Conservation (phyloP, 2,888 invertebrate species). For the Physocephala rufipes region DNA sequence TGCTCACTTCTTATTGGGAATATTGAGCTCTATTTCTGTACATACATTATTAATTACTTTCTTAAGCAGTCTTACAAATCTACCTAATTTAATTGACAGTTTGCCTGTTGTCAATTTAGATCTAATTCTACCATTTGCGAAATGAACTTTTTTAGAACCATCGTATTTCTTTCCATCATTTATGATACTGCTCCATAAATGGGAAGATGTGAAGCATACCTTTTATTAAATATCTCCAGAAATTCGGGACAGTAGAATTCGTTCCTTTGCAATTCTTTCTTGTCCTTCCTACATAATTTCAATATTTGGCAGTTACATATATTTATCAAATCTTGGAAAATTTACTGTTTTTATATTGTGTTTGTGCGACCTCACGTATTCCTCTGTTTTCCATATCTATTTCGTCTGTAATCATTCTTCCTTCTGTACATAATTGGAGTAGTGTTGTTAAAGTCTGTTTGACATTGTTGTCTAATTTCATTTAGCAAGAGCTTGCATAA, state of each 20-base stretch:
- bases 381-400: neutral
- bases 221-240: neutral
- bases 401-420: neutral
- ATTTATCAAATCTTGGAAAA: neutral
- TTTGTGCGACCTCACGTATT: neutral
- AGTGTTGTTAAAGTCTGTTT: neutral
- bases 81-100: neutral
- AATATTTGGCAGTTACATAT: neutral
- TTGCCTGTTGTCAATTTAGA: neutral
- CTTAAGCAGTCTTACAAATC: neutral
- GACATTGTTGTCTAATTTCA: neutral
- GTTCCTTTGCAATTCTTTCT: neutral
- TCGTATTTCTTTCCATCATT: slow-evolving; percentile 5
- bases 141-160: neutral
- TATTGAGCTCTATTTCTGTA: too few species aligned
- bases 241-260: neutral
- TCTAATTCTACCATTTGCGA: slow-evolving; percentile 2
- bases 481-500: neutral
- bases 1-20: too few species aligned
- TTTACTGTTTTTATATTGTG: neutral
- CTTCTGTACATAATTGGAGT: neutral
- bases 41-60: neutral
- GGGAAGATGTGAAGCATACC: neutral
- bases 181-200: neutral
- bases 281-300: neutral